phyloP scores from a whole-genome alignment of 2,797 vertebrate species.

The Anabacerthia variegaticeps region DNA sequence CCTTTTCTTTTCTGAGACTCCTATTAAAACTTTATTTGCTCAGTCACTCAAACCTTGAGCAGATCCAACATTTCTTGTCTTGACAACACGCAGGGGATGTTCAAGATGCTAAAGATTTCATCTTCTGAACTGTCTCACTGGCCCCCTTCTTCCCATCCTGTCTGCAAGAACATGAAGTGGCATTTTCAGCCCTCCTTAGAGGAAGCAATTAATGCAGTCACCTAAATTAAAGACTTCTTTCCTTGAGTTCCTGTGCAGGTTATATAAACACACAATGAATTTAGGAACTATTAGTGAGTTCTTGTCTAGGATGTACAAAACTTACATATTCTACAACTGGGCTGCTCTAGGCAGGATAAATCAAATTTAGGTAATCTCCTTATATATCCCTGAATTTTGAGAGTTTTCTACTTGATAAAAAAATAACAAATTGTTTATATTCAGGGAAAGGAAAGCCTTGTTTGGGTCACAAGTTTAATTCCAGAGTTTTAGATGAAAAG shows the following conservation, averaged over 20 bases:
- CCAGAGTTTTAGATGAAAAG: not conserved
- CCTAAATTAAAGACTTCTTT: not conserved
- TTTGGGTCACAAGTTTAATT: not conserved
- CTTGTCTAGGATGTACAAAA: not conserved
- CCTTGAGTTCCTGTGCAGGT: not conserved
- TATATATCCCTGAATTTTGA: not conserved
- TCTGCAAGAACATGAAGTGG: not conserved
- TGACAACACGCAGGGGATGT: not conserved
- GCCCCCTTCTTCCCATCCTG: not conserved
- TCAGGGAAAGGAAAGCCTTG: not conserved
- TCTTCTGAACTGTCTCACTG: not conserved
- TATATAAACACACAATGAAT: not conserved
- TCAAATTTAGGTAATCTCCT: not conserved
- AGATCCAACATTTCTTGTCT: not conserved
- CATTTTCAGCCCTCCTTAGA: not conserved
- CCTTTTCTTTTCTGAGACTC: not conserved
- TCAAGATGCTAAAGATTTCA: rapidly evolving
- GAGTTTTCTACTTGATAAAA: not conserved
- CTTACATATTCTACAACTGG: not conserved
- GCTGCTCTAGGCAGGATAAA: not conserved
- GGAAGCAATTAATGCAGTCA: not conserved
- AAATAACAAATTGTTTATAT: not conserved
- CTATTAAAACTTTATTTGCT: not conserved
- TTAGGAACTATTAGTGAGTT: not conserved
- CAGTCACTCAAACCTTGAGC: not conserved